Percentiles rank a stretch among this genome's conserved stretches.
These are phyloP conservation scores for Globodera ellingtonae DNA, from an alignment of 1,140 invertebrate species.

Conservation along the genomic window DNA sequence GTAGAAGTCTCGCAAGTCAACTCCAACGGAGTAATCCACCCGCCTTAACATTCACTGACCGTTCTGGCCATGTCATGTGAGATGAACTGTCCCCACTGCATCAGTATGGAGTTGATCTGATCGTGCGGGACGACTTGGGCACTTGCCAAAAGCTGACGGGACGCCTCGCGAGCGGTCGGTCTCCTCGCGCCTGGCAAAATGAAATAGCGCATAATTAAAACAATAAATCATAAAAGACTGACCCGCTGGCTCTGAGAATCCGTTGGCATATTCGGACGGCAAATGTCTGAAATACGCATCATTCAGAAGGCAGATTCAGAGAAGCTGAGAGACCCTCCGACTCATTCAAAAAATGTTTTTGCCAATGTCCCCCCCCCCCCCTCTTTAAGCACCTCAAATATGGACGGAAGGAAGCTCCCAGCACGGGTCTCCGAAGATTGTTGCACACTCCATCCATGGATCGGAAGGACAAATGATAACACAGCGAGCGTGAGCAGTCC, in stretches of 20 bases:
- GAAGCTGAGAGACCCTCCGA: neutral
- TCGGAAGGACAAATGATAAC: constrained; percentile 55
- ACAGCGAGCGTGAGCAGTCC: constrained; percentile 51
- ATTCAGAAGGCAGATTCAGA: neutral
- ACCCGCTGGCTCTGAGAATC: constrained; percentile 54
- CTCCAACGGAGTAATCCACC: neutral
- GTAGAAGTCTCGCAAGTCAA: neutral
- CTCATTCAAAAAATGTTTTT: neutral
- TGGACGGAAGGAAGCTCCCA: constrained; percentile 53
- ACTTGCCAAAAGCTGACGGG: constrained; percentile 48
- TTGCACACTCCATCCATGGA: constrained; percentile 55
- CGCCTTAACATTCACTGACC: neutral
- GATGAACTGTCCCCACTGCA: constrained; percentile 54
- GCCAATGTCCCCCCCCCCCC: neutral
- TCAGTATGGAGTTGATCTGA: constrained; percentile 50
- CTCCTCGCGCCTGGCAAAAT: constrained; percentile 24
- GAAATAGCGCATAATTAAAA: neutral
- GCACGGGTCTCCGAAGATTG: constrained; percentile 47
- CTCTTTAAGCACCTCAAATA: constrained; percentile 48
- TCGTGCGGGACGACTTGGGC: constrained; percentile 54
- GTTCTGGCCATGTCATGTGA: constrained; percentile 45
- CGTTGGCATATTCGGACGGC: constrained; percentile 58
- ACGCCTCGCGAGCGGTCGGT: constrained; percentile 60
- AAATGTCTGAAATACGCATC: constrained; percentile 43
- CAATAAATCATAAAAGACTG: constrained; percentile 27